These are phyloP conservation scores for Pandemis heparana DNA, from an alignment of 2,888 invertebrate genomes.

Conservation along the genomic window DNA sequence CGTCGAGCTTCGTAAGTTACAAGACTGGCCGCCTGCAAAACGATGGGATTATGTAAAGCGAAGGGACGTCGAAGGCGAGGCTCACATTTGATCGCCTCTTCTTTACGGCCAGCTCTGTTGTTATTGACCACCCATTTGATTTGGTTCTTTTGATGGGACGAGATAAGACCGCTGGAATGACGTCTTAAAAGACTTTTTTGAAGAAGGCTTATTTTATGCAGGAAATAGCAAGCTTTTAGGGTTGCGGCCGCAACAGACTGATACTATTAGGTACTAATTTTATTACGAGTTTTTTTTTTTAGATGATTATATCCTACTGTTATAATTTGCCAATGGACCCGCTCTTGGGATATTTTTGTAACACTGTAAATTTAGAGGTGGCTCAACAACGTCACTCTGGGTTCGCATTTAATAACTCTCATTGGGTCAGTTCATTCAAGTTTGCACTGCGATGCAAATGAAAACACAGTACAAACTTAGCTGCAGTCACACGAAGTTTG, in stretches of 20 bases:
- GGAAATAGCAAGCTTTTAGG: not conserved
- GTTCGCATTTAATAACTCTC: not conserved
- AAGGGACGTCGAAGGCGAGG: constrained; percentile 13
- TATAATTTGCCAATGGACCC: too few relatives aligned
- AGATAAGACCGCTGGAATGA: constrained; percentile 4
- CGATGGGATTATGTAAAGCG: constrained; percentile 25
- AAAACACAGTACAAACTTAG: constrained; percentile 26
- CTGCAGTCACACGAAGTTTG: constrained; percentile 52
- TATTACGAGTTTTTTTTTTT: too few relatives aligned
- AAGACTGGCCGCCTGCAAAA: constrained; percentile 19
- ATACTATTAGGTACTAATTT: too few relatives aligned
- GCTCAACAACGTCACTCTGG: not conserved
- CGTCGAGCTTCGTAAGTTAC: constrained; percentile 5
- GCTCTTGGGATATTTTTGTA: too few relatives aligned
- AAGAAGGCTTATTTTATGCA: not conserved
- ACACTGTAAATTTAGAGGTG: not conserved
- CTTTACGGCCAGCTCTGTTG: constrained; percentile 8
- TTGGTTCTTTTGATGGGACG: constrained; percentile 19
- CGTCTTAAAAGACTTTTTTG: not conserved
- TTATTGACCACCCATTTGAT: constrained; percentile 28
- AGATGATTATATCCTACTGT: too few relatives aligned
- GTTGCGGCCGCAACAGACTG: not conserved
- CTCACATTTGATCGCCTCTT: constrained; percentile 23
- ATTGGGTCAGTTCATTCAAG: constrained; percentile 19
- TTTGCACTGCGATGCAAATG: constrained; percentile 31